phyloP scores from a whole-genome alignment of 2,888 invertebrate genomes.

The Ennomos fuscantarius region DNA sequence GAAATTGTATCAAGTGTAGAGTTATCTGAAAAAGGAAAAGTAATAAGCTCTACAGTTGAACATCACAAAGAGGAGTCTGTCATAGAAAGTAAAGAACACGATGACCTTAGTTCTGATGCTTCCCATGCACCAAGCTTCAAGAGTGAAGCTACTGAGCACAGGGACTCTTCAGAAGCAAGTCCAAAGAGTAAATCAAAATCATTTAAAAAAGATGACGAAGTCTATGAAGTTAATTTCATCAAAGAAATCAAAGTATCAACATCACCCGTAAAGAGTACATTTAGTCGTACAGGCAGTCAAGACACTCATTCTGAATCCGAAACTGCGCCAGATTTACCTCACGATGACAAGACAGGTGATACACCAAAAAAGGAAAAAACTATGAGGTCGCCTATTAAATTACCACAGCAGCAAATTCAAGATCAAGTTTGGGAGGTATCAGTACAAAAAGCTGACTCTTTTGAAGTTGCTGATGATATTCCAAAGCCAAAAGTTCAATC shows the following conservation, averaged over 20 bases:
- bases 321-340: conserved; percentile 79
- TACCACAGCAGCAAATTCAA: conserved; percentile 76
- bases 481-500: conserved; percentile 52
- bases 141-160: conserved; percentile 71
- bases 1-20: conserved; percentile 75
- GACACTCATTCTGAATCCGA: conserved; percentile 85
- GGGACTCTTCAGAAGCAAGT: conserved; percentile 72
- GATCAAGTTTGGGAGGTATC: conserved; percentile 80
- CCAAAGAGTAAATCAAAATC: conserved; percentile 79
- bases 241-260: conserved; percentile 83
- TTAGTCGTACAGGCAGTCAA: conserved; percentile 83
- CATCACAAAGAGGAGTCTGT: conserved; percentile 79
- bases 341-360: conserved; percentile 72
- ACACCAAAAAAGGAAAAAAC: conserved; percentile 70
- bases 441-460: conserved; percentile 69
- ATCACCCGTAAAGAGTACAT: conserved; percentile 78
- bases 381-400: conserved; percentile 72
- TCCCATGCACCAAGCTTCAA: conserved; percentile 78
- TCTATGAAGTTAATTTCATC: conserved; percentile 81
- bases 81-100: conserved; percentile 80
- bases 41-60: conserved; percentile 75
- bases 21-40: conserved; percentile 77
- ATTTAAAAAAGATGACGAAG: conserved; percentile 79
- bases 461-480: conserved; percentile 66
- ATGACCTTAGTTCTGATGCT: conserved; percentile 78